These are phyloP conservation scores for Lacanobia wlatinum DNA, from an alignment of 2,888 invertebrate species.

Conservation along the genomic window DNA sequence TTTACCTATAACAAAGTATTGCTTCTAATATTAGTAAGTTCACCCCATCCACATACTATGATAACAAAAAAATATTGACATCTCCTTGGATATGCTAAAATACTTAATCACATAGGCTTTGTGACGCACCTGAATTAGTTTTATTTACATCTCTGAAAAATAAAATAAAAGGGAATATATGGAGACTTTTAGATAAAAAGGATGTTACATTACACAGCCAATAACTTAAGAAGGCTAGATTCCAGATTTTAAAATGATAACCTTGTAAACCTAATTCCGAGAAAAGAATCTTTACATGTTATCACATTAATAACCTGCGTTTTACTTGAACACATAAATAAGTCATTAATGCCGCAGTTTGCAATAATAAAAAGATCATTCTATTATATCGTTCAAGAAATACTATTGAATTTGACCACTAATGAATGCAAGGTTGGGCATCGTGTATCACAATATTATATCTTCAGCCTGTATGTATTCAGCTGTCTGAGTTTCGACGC, in stretches of 20 bases:
- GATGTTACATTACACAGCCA: slow-evolving; percentile 53
- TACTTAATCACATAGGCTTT: slow-evolving; percentile 80
- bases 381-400: slow-evolving; percentile 6
- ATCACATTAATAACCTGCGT: slow-evolving; percentile 44
- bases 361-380: slow-evolving; percentile 17
- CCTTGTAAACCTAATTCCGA: slow-evolving; percentile 37
- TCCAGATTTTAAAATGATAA: slow-evolving; percentile 27
- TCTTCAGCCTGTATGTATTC: slow-evolving; percentile 38
- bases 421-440: slow-evolving; percentile 39
- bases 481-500: slow-evolving; percentile 42
- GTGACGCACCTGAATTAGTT: slow-evolving; percentile 66
- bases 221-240: slow-evolving; percentile 32
- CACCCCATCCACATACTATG: slow-evolving; percentile 76
- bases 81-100: slow-evolving; percentile 77
- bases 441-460: slow-evolving; percentile 59
- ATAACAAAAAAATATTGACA: slow-evolving; percentile 69
- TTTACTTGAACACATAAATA: slow-evolving; percentile 51
- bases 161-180: slow-evolving; percentile 37
- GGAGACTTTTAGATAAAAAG: slow-evolving; percentile 33
- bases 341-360: slow-evolving; percentile 59
- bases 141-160: slow-evolving; percentile 58
- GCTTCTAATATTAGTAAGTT: slow-evolving; percentile 70
- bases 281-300: slow-evolving; percentile 31
- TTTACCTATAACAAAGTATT: slow-evolving; percentile 56
- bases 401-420: slow-evolving; percentile 19